Percentiles rank a stretch among this genome's conserved stretches.
Evolutionary conservation across 1,140 invertebrate genomes (phyloP).

Genomic region (Sipha flava): DNA sequence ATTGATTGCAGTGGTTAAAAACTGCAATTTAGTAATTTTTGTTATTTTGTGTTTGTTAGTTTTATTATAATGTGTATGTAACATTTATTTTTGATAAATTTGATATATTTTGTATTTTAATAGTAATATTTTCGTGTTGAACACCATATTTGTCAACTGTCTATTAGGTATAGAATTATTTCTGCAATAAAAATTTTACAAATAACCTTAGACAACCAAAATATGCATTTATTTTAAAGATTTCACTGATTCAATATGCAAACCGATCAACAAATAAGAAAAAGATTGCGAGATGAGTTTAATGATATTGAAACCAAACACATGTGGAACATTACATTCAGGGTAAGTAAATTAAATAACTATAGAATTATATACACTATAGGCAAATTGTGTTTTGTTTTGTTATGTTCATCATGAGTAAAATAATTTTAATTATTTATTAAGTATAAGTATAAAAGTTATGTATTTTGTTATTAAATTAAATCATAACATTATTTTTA

Average conservation of each 20-base stretch:
- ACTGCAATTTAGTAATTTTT: neutral
- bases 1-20: neutral
- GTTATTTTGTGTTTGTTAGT: neutral
- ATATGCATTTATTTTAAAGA: neutral
- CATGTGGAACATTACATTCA: conserved; percentile 32
- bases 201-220: neutral
- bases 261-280: conserved; percentile 1
- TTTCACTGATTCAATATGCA: neutral
- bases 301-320: conserved; percentile 34
- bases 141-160: neutral
- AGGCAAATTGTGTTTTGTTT: no score
- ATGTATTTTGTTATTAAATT: no score
- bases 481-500: no score
- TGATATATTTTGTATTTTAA: neutral
- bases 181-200: neutral
- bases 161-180: neutral
- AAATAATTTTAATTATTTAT: no score
- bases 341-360: conserved; percentile 33
- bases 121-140: neutral
- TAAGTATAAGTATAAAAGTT: no score
- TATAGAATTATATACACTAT: no score
- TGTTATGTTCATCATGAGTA: no score
- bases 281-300: conserved; percentile 33
- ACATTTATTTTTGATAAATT: neutral
- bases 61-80: neutral